A percentile compares a stretch with the other conserved stretches of the same genome.
Evolutionary conservation across 1,140 invertebrate genomes (phyloP).

Genomic region (Lepidurus packardi): DNA sequence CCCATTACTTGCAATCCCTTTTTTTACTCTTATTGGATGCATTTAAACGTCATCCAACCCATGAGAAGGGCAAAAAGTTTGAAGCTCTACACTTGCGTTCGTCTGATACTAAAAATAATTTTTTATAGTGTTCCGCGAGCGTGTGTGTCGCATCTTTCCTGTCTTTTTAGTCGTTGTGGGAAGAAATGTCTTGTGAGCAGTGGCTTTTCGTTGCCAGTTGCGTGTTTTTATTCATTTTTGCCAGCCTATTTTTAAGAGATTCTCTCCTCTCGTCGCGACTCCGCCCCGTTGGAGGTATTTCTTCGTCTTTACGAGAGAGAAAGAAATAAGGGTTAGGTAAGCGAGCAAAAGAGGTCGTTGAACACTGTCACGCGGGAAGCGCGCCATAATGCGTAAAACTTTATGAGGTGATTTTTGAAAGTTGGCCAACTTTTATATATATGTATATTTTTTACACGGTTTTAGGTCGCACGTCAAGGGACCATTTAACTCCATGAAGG

Average conservation of each 20-base stretch:
- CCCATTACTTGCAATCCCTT: no score
- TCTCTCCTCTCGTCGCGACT: not conserved
- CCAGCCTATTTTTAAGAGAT: constrained; percentile 2
- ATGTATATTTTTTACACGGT: not conserved
- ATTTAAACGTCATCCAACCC: no score
- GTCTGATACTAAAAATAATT: no score
- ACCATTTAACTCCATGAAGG: constrained; percentile 5
- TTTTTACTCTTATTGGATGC: no score
- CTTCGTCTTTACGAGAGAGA: not conserved
- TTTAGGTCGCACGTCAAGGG: not conserved
- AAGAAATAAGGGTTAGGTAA: not conserved
- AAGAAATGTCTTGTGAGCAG: not conserved
- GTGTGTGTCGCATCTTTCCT: not conserved
- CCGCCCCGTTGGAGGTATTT: not conserved
- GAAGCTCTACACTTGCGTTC: no score
- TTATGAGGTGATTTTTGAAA: not conserved
- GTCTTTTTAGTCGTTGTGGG: not conserved
- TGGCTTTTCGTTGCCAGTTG: not conserved
- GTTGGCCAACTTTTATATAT: not conserved
- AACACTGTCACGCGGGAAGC: not conserved
- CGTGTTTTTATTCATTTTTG: not conserved
- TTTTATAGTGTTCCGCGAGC: not conserved
- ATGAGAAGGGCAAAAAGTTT: no score
- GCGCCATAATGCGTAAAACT: not conserved
- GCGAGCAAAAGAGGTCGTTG: not conserved